Percentiles rank a stretch among this genome's conserved stretches.
These are phyloP conservation scores for Chaenodraco wilsoni DNA, from an alignment of 2,797 vertebrate genomes.

Conservation along the genomic window DNA sequence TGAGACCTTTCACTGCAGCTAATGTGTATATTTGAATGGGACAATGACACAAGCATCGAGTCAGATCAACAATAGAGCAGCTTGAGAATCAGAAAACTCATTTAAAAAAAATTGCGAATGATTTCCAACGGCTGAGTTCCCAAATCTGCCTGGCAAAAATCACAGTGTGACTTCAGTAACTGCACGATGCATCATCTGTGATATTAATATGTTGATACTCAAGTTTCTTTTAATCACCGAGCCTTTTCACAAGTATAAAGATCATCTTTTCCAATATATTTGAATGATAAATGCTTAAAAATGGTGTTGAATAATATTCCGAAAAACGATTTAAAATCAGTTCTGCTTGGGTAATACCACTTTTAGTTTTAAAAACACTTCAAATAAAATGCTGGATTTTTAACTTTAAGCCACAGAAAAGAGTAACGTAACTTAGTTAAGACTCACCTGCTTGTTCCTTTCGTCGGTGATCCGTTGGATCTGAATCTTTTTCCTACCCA, in stretches of 20 bases:
- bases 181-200: not conserved
- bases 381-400: not conserved
- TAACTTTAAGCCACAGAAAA: not conserved
- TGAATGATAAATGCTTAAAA: not conserved
- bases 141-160: not conserved
- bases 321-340: not conserved
- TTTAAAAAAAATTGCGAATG: not conserved
- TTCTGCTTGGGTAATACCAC: not conserved
- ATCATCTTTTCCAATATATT: not conserved
- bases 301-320: not conserved
- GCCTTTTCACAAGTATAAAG: conserved; percentile 2
- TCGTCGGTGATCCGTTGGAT: conserved; percentile 97
- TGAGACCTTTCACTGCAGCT: conserved; percentile 21
- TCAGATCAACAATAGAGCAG: conserved; percentile 24
- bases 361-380: not conserved
- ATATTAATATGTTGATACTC: not conserved
- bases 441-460: conserved; percentile 92
- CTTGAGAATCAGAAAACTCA: conserved; percentile 3
- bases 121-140: conserved; percentile 5
- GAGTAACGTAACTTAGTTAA: not conserved
- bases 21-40: conserved; percentile 15
- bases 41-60: not conserved
- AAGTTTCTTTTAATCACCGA: not conserved
- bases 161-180: not conserved
- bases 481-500: conserved; percentile 98